These are phyloP conservation scores for Hypomesus transpacificus DNA, from an alignment of 2,113 vertebrate genomes.

Conservation along the genomic window DNA sequence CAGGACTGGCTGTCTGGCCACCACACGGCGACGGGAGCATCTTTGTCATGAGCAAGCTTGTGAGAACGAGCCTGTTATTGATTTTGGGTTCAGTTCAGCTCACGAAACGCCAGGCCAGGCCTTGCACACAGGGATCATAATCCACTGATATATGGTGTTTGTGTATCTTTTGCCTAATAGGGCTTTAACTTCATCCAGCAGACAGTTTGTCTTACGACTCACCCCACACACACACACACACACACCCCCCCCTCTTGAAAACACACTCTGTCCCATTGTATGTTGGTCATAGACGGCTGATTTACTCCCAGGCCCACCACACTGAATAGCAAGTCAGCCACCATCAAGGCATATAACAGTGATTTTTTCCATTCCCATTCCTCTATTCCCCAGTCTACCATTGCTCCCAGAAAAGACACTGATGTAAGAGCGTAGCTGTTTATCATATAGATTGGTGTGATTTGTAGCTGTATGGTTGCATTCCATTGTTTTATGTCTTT, in stretches of 20 bases:
- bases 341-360: conserved; percentile 18
- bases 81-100: background rate
- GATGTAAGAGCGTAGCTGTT: conserved; percentile 13
- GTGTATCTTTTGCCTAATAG: background rate
- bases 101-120: background rate
- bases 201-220: background rate
- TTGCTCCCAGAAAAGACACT: conserved; percentile 22
- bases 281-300: conserved; percentile 17
- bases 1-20: background rate
- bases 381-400: conserved; percentile 19
- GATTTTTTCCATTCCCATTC: conserved; percentile 28
- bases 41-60: background rate
- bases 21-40: background rate
- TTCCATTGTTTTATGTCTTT: conserved; percentile 28
- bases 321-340: conserved; percentile 2
- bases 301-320: conserved; percentile 20
- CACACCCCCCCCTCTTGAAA: background rate
- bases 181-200: background rate
- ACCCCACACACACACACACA: background rate
- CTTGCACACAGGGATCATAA: background rate
- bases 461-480: conserved; percentile 17
- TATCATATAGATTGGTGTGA: conserved; percentile 24
- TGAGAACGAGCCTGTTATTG: background rate
- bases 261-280: background rate
- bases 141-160: background rate